phyloP scores from a whole-genome alignment of 2,797 vertebrate species.

The Limosa lapponica region DNA sequence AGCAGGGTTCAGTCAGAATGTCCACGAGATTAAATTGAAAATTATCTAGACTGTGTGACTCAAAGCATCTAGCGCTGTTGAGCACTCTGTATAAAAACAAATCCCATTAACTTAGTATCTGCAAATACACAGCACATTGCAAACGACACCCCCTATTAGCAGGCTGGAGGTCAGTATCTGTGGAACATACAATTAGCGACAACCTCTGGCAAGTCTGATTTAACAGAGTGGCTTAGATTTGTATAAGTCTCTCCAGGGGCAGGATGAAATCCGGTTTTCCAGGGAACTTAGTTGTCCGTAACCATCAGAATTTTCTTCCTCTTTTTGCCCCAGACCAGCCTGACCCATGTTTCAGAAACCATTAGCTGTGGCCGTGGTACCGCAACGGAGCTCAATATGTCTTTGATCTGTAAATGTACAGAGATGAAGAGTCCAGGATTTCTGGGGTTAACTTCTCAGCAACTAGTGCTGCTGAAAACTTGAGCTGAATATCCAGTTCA shows the following conservation, averaged over 20 bases:
- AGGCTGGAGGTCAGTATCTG: background rate
- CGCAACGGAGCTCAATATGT: fast-evolving
- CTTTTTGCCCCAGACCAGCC: background rate
- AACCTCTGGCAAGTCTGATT: background rate
- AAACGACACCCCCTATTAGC: background rate
- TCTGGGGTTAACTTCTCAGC: no score
- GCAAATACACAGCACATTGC: background rate
- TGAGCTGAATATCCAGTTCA: background rate
- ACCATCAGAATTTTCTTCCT: background rate
- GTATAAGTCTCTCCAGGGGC: background rate
- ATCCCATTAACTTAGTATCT: background rate
- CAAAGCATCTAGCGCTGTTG: background rate
- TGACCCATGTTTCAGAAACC: background rate
- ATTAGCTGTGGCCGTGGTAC: fast-evolving
- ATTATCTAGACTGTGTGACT: background rate
- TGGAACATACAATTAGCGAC: background rate
- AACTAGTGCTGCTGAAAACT: background rate
- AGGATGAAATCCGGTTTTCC: background rate
- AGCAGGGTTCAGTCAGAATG: background rate
- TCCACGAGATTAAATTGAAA: background rate
- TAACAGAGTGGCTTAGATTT: background rate
- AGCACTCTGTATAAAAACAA: background rate
- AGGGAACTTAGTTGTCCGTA: background rate
- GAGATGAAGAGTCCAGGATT: background rate
- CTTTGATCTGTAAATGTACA: background rate